Base-by-base conservation (phyloP, 2,888 invertebrate species). In the Ochropleura leucogaster region DNA sequence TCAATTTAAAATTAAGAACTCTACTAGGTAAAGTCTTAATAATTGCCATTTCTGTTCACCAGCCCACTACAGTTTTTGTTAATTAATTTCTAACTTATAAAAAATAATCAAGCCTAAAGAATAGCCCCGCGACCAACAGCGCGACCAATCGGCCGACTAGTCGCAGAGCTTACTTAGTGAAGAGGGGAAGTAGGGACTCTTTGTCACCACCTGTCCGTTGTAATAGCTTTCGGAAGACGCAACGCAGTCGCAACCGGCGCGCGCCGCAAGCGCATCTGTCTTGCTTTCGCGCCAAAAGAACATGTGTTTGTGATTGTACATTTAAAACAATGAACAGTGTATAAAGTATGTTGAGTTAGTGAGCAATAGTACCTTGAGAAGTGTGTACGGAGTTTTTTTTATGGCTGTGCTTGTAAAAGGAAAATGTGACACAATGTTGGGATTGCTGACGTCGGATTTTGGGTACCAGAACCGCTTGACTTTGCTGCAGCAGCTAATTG, bases 191-290 rank as follows among this genome's bases (percentile, higher is more conserved):
- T 93, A 91, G 92, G 93, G 90, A 88, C 90, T 94, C 93, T 93
- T 93, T 94, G 95, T 95, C 95, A 94, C 94, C 96, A 96, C 96
- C 96, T 96, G 95, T 94, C 95, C 86, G 89, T 87, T 88, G 93
- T 95, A 95, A 95, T 94, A 92, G 94, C 92, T 94, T 92, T 94
- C 94, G 95, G 95, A 96, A 96, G 95, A 94, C 93, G 92, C 92
- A 92, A 87, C 89, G 89, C 92, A 92, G 90, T 91, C 87, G 90
- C 89, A 91, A 90, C 88, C 89, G 87, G 90, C 89, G 89, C 76
- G 84, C 92, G 91, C 89, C 93, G 94, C 92, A 83, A 77, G 91
- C 94, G 94, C 96, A 96, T 96, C 96, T 96, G 96, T 91, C 92
- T 79, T 68, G 79, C 80, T 83, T 95, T 93, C 93, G 93, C 95